Evolutionary conservation across 2,888 invertebrate species (phyloP), one percentile per base, ranked within the genome.

Genomic region (Thumatha senex): DNA sequence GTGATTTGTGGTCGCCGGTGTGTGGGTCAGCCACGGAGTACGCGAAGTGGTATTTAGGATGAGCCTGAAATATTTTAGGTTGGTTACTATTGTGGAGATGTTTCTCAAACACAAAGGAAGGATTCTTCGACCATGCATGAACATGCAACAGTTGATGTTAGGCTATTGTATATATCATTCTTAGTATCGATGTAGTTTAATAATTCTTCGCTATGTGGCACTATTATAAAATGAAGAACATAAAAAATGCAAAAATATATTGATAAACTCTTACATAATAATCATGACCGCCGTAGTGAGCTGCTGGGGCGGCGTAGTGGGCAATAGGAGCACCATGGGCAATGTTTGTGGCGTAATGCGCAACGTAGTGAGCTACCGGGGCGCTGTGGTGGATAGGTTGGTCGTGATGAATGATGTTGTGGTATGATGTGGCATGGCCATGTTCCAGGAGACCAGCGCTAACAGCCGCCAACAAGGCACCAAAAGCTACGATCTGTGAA

Each of bases 1-100:
- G 36, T 14, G 78, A 76, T 70, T 89, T 88, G 71, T 82, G 78
- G 76, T 92, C 91, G 44, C 90, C 90, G 58, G 91, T 91, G 75
- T 89, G 86, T 12, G 84, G 84, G 71, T 92, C 92, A 33, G 84
- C 67, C 42, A 92, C 92, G 48, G 88, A 88, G 73, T 92, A 91
- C 46, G 82, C 82, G 72, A 79, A 89, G 63, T 82, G 76, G 65
- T 82, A 82, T 65, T 55, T 55, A 18, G 54, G 54, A 35, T 55
- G 54, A 33, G 54, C 44, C 54, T 55, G 34, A 1, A 54, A n/a
- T 7, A 4, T 24, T 24, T 24, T 2, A 24, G 5, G 18, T 24
- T 24, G 18, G 5, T 48, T 14, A 24, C 18, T 30, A 15, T 0
- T 11, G 36, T 48, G 12, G 13, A 13, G 1, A 0, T 35, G 39